Evolutionary conservation across 1,140 invertebrate genomes (phyloP), one percentile per base, ranked within the genome.

Genomic region (Drosophila repleta): DNA sequence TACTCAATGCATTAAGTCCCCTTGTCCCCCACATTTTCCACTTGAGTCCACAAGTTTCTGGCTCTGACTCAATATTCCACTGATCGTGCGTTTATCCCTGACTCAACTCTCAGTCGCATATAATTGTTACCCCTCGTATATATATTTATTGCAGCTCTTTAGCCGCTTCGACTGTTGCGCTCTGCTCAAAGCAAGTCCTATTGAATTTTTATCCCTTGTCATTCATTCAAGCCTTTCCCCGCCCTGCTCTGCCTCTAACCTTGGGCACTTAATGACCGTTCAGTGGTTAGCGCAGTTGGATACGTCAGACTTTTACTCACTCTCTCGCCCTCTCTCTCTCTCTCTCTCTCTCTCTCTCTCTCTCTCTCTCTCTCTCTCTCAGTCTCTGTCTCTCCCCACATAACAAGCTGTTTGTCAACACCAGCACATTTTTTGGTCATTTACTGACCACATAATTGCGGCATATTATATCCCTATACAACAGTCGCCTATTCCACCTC

Each of bases 341-440:
- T 11, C 46, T 24, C 10, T 37, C 56, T 32, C 8, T 4, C 5
- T 11, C n/a, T 26, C 18, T 35, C 18, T 32, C 37, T 20, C 48
- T 41, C 8, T 46, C n/a, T 2, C 15, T 32, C 13, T 4, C 3
- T 15, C 7, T n/a, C 26, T 35, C 18, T 24, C 46, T 20, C 39
- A 0, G n/a, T n/a, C n/a, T n/a, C n/a, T n/a, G n/a, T n/a, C n/a
- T 37, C 57, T n/a, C 13, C 3, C 6, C 52, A 21, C 17, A 72
- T 75, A 82, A 85, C 81, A 87, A 85, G 82, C 83, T 88, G 83
- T 88, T 89, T 88, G 83, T 88, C 83, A 88, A 88, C 83, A 88
- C 83, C 84, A 85, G 79, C 83, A 89, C 79, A 88, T 83, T 88
- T 88, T 88, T 88, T 88, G 83, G 83, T 88, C 84, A 89, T 88